Evolutionary conservation across 1,140 invertebrate species (phyloP).

Genomic region (Paralvinella palmiformis): DNA sequence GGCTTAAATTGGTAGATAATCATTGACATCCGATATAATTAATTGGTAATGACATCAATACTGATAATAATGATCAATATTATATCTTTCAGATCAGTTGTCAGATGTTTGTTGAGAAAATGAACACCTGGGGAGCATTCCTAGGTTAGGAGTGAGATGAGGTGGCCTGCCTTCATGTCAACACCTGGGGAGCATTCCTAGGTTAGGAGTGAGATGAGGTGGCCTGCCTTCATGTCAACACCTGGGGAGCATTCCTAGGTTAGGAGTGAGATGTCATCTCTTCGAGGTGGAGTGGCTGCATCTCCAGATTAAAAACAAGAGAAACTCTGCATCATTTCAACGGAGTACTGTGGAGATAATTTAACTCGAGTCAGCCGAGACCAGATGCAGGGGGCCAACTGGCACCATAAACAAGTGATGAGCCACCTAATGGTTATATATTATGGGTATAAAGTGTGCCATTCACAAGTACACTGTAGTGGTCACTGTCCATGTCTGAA

Average conservation of each 20-base stretch:
- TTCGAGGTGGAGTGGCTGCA: background rate
- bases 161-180: background rate
- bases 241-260: background rate
- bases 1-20: too few species aligned
- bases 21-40: too few species aligned
- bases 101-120: background rate
- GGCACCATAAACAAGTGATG: background rate
- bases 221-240: background rate
- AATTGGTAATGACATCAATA: too few species aligned
- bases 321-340: background rate
- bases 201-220: background rate
- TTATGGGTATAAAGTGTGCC: background rate
- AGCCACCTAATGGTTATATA: background rate
- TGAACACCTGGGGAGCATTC: background rate
- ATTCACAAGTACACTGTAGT: background rate
- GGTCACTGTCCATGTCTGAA: too few species aligned
- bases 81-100: background rate
- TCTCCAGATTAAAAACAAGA: background rate
- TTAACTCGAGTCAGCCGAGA: background rate
- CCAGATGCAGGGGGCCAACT: background rate
- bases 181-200: background rate
- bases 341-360: background rate
- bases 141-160: background rate
- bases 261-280: background rate
- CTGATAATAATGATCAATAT: too few species aligned